phyloP scores from a whole-genome alignment of 2,888 invertebrate genomes.

The Scaeva pyrastri region DNA sequence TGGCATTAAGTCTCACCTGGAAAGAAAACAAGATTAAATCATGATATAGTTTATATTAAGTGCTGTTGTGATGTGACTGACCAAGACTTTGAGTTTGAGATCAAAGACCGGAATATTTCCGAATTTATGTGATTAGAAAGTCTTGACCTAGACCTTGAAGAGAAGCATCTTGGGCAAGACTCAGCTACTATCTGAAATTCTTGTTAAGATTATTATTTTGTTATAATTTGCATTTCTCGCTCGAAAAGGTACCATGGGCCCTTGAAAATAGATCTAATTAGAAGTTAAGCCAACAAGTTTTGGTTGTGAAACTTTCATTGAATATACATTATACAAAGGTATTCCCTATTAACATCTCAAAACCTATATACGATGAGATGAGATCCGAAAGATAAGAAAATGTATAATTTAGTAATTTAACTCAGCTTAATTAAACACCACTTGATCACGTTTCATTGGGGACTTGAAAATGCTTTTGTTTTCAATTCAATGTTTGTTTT shows the following conservation, averaged over 20 bases:
- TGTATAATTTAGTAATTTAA: no score
- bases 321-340: not conserved
- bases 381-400: no score
- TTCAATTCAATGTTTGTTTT: not conserved
- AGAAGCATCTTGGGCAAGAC: slow-evolving; percentile 19
- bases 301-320: not conserved
- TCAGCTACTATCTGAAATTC: slow-evolving; percentile 31
- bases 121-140: slow-evolving; percentile 55
- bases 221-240: slow-evolving; percentile 23
- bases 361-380: not conserved
- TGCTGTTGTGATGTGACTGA: slow-evolving; percentile 16
- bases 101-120: slow-evolving; percentile 32
- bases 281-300: not conserved
- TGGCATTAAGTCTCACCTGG: slow-evolving; percentile 36
- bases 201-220: slow-evolving; percentile 23
- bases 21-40: slow-evolving; percentile 54
- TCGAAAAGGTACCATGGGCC: not conserved
- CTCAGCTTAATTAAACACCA: slow-evolving; percentile 18
- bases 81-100: slow-evolving; percentile 50
- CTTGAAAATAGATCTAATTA: slow-evolving; percentile 1
- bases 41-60: slow-evolving; percentile 49
- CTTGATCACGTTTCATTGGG: slow-evolving; percentile 37
- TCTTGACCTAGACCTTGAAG: slow-evolving; percentile 69
- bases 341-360: slow-evolving; percentile 1
- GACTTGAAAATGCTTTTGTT: slow-evolving; percentile 4